Evolutionary conservation across 2,797 vertebrate genomes (phyloP).

Genomic region (Alfaro cultratus): DNA sequence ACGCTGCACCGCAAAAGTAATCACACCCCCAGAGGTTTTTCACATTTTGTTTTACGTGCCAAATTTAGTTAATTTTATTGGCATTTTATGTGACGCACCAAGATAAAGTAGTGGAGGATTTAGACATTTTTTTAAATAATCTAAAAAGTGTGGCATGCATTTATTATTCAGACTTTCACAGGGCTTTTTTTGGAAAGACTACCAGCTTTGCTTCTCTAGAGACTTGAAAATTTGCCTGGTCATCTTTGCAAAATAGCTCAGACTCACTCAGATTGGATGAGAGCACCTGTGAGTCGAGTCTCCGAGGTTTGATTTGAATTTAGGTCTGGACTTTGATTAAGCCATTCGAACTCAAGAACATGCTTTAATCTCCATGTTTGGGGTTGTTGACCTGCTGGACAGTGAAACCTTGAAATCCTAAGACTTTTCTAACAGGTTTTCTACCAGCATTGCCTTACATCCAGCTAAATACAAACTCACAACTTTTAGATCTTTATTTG

Average conservation of each 20-base stretch:
- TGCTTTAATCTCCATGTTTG: background rate
- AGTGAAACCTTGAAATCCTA: background rate
- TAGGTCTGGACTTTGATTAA: background rate
- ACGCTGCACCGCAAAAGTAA: slow-evolving; percentile 11
- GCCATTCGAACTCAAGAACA: background rate
- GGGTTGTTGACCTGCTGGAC: background rate
- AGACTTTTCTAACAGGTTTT: background rate
- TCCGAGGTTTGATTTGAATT: background rate
- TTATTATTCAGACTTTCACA: background rate
- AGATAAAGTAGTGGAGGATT: background rate
- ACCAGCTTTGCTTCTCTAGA: background rate
- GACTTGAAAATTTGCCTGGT: background rate
- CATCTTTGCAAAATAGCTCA: background rate
- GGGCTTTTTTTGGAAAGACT: background rate
- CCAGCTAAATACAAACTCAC: too few relatives aligned
- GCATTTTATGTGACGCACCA: background rate
- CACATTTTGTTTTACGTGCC: background rate
- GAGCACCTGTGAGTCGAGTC: background rate
- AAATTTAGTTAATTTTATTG: background rate
- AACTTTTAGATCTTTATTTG: background rate
- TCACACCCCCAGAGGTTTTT: slow-evolving; percentile 20
- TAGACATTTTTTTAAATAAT: background rate
- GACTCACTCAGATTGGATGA: background rate
- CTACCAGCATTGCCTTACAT: too few relatives aligned
- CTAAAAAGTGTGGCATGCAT: background rate